Base-by-base conservation (phyloP, 2,888 invertebrate species). In the Rugalucina vietnamica region DNA sequence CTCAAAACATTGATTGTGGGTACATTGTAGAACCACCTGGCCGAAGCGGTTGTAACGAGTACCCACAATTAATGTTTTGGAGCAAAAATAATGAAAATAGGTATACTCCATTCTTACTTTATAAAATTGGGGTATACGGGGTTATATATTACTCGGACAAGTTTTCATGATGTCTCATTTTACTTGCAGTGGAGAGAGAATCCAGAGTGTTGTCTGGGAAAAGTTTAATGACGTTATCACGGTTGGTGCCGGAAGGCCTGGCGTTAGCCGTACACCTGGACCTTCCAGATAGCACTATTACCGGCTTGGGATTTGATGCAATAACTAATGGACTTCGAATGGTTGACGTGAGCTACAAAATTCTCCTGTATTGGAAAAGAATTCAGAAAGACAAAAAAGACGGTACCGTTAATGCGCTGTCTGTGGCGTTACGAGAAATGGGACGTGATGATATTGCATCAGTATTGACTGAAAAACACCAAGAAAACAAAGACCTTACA, bases 241-340 rank as follows among this genome's bases (percentile, higher is more conserved):
- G 87, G 36, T 82, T 93, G 21, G 91, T 95, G 12, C 93, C 93
- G 24, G 93, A 95, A 74, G 94, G 94, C 4, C 88, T 95, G 54
- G 94, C 94, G 0, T 84, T 95, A 57, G 94, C 94, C 69, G 94
- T 94, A 10, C 93, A 95, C 81, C 92, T 95, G 24, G 92, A 94
- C 75, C 90, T 95, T 24, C 93, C 94, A 0, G 95, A 95, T 85
- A 92, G 92, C 81, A 91, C 94, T 12, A 94, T 95, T 54, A 95
- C 94, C 0, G 94, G 94, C 32, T 85, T 95, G 74, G 94, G 94
- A 24, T 95, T 95, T 81, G 95, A 95, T 85, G 94, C 94, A 34
- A 91, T 95, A 57, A 92, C 94, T 12, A 94, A 92, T 81, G 94
- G 94, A n/a, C 90, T 92, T 0, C 90, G 90, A 69, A 93, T 94